A percentile compares a stretch with the other conserved stretches of the same genome.
phyloP scores from a whole-genome alignment of 2,888 invertebrate species.

The Xanthostigma xanthostigma region DNA sequence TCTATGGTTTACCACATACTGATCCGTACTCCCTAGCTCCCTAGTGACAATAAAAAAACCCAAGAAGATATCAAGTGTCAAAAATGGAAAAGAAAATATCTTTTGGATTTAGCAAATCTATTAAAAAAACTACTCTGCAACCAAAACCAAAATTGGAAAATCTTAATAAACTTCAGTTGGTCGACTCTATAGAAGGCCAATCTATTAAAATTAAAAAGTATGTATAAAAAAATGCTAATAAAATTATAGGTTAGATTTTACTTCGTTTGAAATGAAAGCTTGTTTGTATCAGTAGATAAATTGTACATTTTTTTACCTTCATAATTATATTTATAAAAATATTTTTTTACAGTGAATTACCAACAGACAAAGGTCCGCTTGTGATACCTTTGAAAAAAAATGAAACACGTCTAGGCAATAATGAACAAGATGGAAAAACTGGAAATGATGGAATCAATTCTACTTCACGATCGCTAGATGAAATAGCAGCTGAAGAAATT shows the following conservation, averaged over 20 bases:
- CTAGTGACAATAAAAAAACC: no score
- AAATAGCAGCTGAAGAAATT: conserved; percentile 59
- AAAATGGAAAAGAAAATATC: conserved; percentile 50
- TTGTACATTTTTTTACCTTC: no score
- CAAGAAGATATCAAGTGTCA: no score
- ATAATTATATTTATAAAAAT: not conserved
- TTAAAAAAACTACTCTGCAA: conserved; percentile 33
- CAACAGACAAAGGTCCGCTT: conserved; percentile 37
- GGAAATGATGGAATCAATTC: conserved; percentile 16
- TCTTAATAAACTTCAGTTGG: conserved; percentile 41
- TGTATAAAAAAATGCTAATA: conserved; percentile 21
- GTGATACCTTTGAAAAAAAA: conserved; percentile 50
- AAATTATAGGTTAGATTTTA: conserved; percentile 5
- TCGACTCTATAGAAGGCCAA: conserved; percentile 63
- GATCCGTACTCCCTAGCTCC: no score
- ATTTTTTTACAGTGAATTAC: conserved; percentile 32
- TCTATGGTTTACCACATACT: no score
- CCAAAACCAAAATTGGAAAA: conserved; percentile 30
- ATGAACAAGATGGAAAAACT: conserved; percentile 23
- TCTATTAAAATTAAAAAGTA: conserved; percentile 62
- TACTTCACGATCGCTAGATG: conserved; percentile 35
- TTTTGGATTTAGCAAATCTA: conserved; percentile 61
- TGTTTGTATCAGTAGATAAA: not conserved
- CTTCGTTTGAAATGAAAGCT: conserved; percentile 10
- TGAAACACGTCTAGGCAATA: conserved; percentile 33